Evolutionary conservation across 2,113 vertebrate genomes (phyloP).

Genomic region (Colistium nudipinnis): DNA sequence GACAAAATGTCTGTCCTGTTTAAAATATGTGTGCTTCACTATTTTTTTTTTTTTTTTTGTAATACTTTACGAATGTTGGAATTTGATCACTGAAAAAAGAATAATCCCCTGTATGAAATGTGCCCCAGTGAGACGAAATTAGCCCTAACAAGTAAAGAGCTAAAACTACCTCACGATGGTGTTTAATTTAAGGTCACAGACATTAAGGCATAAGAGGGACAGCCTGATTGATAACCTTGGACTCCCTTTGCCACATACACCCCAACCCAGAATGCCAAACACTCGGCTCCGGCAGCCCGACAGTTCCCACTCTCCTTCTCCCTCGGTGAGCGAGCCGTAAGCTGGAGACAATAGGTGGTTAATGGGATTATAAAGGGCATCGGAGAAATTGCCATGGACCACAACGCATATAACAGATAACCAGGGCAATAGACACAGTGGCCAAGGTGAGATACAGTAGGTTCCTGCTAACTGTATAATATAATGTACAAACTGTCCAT

Average conservation of each 20-base stretch:
- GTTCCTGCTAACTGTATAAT: conserved; percentile 41
- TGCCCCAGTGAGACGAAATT: background rate
- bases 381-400: conserved; percentile 62
- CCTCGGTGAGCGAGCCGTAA: conserved; percentile 46
- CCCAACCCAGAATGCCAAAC: conserved; percentile 40
- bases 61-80: too few species aligned
- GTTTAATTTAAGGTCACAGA: conserved; percentile 7
- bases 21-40: too few species aligned
- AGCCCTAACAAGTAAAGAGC: background rate
- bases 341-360: conserved; percentile 71
- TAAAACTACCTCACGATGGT: background rate
- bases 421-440: conserved; percentile 37
- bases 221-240: conserved; percentile 33
- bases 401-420: conserved; percentile 54
- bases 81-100: background rate
- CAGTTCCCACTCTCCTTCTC: conserved; percentile 25
- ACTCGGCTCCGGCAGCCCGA: conserved; percentile 34
- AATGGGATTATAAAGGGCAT: conserved; percentile 78
- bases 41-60: too few species aligned
- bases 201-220: background rate
- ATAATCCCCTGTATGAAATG: background rate
- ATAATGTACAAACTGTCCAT: conserved; percentile 39
- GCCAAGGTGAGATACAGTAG: conserved; percentile 41
- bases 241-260: conserved; percentile 38
- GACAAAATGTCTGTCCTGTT: too few species aligned